Evolutionary conservation across 2,113 vertebrate species (phyloP).

Genomic region (Plectropomus leopardus): DNA sequence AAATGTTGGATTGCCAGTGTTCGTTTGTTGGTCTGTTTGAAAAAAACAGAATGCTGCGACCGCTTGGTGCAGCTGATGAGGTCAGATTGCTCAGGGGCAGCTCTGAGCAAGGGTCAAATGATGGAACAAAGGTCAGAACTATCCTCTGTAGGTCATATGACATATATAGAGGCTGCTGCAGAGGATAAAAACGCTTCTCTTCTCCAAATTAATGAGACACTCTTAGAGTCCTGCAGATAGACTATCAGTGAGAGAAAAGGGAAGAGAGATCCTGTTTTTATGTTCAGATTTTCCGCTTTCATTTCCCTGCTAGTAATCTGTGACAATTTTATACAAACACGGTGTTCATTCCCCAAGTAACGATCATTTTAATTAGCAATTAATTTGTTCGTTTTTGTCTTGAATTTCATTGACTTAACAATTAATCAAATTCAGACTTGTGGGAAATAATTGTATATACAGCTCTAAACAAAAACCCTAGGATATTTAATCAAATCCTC

Average conservation of each 20-base stretch:
- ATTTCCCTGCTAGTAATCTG: neutral
- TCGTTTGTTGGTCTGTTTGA: conserved; percentile 20
- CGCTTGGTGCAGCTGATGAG: conserved; percentile 47
- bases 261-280: neutral
- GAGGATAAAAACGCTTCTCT: conserved; percentile 6
- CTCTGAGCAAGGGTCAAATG: conserved; percentile 58
- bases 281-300: conserved; percentile 1
- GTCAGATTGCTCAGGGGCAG: conserved; percentile 53
- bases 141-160: conserved; percentile 39
- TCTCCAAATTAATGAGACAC: conserved; percentile 27
- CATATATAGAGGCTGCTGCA: conserved; percentile 10
- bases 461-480: neutral
- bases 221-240: neutral
- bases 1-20: conserved; percentile 36
- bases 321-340: neutral
- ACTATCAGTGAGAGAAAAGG: neutral
- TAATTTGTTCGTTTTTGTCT: neutral
- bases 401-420: neutral
- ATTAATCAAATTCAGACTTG: neutral
- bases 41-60: conserved; percentile 13
- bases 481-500: neutral
- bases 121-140: conserved; percentile 47
- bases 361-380: neutral
- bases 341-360: neutral
- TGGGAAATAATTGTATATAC: neutral